Evolutionary conservation across 1,140 invertebrate species (phyloP), one percentile per base, ranked within the genome.

Genomic region (Himalopsyche phryganea): DNA sequence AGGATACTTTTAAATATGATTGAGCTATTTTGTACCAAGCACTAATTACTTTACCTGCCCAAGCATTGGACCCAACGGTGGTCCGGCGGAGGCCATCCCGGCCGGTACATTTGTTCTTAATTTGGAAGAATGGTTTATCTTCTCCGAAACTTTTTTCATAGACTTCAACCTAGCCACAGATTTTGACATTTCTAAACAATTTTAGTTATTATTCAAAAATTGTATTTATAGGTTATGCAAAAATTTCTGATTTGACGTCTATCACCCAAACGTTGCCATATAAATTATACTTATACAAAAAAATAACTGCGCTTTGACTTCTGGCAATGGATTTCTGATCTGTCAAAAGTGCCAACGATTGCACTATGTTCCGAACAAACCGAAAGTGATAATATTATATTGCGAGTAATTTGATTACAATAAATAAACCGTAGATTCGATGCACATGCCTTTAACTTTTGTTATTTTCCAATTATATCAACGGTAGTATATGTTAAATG

Each of bases 11-110:
- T n/a, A n/a, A n/a, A n/a, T n/a, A n/a, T n/a, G n/a, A n/a, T n/a
- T n/a, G n/a, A n/a, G n/a, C n/a, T n/a, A n/a, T n/a, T n/a, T n/a
- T n/a, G n/a, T n/a, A n/a, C n/a, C n/a, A n/a, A n/a, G n/a, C n/a
- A n/a, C n/a, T n/a, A n/a, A n/a, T n/a, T n/a, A n/a, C n/a, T n/a
- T n/a, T n/a, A 95, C 92, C 85, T 95, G 91, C 55, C 93, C 93
- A 50, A 97, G 80, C 82, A 89, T 88, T 23, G 93, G 90, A 14
- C 94, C 94, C n/a, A 98, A 74, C 40, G 93, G 94, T 15, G 94
- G 93, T 17, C 89, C 90, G 18, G 92, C 83, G 28, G 84, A 80
- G 44, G 94, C 94, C 83, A 91, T 83, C 55, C 91, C 91, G 13
- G 94, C 90, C 6, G 89, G 90, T 69, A 98, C 91, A 77, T 86